Base-by-base conservation (phyloP, 2,113 vertebrate genomes). In the Zosterops lateralis region DNA sequence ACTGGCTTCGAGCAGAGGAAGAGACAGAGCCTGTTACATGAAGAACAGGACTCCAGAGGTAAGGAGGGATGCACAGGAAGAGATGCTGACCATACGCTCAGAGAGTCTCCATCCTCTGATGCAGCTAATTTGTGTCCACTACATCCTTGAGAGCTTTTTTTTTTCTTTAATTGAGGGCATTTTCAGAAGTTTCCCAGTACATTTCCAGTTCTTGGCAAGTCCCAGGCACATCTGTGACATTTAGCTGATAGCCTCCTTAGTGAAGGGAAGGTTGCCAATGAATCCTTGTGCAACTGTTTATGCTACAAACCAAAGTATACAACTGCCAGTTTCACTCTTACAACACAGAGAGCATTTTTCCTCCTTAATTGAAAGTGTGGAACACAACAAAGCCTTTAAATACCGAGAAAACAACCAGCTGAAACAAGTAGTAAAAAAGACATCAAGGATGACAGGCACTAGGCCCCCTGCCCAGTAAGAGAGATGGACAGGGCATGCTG, bases 251-350 rank as follows among this genome's bases (percentile, higher is more conserved):
- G 94, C 79, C 84, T 93, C 66, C 87, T 91, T 93, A 91, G 91
- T 28, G 88, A 90, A 84, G 92, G 95, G 95, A 96, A 87, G 22
- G 22, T 38, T 97, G 91, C 93, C 94, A 94, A 29, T n/a, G 74
- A 68, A 93, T 87, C 82, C 87, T 97, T 95, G 93, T 91, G 96
- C 91, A 97, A 97, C 87, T 88, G 91, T 94, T 95, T 95, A 90
- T 91, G 84, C 94, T 95, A 48, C 91, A 81, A 92, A 95, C 91
- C 71, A 34, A 91, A 91, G 78, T 5, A 10, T 47, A 58, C 87
- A 54, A 91, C 79, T 77, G 93, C 89, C 93, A 97, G 94, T 90
- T 95, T 95, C 96, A 93, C 85, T 95, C 93, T 95, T 96, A 95
- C 82, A 91, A 91, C 84, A 92, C 60, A 95, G 84, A 87, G 73